phyloP scores from a whole-genome alignment of 2,797 vertebrate genomes.

The Pseudochirops cupreus region DNA sequence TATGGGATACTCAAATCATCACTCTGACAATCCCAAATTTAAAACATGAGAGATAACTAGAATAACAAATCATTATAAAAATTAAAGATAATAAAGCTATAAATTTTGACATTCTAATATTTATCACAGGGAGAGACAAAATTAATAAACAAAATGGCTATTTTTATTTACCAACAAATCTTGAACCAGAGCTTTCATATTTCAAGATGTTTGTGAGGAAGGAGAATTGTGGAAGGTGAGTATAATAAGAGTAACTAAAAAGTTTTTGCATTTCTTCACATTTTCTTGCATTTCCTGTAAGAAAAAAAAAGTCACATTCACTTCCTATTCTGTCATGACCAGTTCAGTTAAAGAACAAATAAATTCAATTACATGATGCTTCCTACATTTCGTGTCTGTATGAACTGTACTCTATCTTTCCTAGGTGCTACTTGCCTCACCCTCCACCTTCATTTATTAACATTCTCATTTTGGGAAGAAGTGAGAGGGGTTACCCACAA shows the following conservation, averaged over 20 bases:
- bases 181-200: conserved; percentile 93
- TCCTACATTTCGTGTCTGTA: not conserved
- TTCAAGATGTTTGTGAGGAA: conserved; percentile 91
- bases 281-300: conserved; percentile 94
- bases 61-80: not conserved
- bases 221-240: conserved; percentile 92
- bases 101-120: not conserved
- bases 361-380: not conserved
- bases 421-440: not conserved
- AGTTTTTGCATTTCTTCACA: conserved; percentile 95
- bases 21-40: not conserved
- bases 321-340: not conserved
- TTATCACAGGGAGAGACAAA: not conserved
- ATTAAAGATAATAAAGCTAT: not conserved
- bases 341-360: not conserved
- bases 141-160: not conserved
- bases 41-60: not conserved
- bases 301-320: conserved; percentile 28
- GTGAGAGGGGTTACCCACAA: not conserved
- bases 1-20: not conserved
- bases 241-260: conserved; percentile 93
- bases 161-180: conserved; percentile 88
- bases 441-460: not conserved
- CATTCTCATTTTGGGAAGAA: not conserved
- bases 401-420: not conserved